phyloP scores from a whole-genome alignment of 2,797 vertebrate genomes.

The Enteromius afrohamiltoni region DNA sequence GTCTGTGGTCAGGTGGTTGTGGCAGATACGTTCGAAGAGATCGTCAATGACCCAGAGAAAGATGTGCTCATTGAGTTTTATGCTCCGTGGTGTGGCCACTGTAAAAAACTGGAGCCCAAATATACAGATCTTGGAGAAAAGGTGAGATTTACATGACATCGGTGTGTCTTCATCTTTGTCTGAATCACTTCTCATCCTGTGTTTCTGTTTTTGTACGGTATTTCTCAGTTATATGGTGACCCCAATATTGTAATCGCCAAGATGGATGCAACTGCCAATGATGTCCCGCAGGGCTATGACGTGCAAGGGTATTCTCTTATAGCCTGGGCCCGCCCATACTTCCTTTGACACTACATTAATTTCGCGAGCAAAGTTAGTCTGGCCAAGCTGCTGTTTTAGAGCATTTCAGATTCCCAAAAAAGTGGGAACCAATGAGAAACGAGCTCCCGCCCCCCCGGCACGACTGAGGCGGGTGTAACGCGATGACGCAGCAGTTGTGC shows the following conservation, averaged over 20 bases:
- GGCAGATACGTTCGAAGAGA: constrained; percentile 67
- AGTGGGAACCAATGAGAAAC: too few species aligned
- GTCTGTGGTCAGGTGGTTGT: constrained; percentile 64
- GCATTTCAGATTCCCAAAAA: too few species aligned
- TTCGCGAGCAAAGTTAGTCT: too few species aligned
- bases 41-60: constrained; percentile 64
- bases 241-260: constrained; percentile 65
- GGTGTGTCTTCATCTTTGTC: neutral
- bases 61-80: constrained; percentile 69
- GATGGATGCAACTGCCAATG: constrained; percentile 68
- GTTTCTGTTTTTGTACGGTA: neutral
- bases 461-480: too few species aligned
- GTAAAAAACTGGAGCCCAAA: constrained; percentile 69
- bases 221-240: constrained; percentile 57
- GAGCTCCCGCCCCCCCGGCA: too few species aligned
- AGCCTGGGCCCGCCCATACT: too few species aligned
- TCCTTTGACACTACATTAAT: too few species aligned
- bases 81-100: constrained; percentile 68
- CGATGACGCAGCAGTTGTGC: too few species aligned
- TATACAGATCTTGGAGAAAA: constrained; percentile 62
- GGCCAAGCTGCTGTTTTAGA: too few species aligned
- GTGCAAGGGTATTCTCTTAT: constrained; percentile 15
- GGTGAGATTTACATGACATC: constrained; percentile 41
- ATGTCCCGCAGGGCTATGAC: constrained; percentile 57
- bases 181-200: neutral